phyloP scores from a whole-genome alignment of 2,888 invertebrate species.

The Heterodera filipjevi region DNA sequence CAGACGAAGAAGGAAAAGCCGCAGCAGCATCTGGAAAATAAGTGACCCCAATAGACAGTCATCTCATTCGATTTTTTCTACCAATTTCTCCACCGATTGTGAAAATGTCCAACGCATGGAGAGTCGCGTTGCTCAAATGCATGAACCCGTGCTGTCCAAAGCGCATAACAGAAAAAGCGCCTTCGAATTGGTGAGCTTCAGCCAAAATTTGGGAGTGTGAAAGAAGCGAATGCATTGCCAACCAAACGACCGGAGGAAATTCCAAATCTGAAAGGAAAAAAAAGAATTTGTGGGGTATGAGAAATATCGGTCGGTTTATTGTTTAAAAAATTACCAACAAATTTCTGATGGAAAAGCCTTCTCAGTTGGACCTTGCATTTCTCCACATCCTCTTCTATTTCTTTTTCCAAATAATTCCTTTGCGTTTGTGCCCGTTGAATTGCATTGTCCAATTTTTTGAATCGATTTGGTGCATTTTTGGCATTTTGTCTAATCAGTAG shows the following conservation, averaged over 20 bases:
- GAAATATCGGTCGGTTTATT: neutral
- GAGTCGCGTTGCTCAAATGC: conserved; percentile 46
- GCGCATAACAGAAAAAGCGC: conserved; percentile 31
- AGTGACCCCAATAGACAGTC: neutral
- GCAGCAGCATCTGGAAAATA: conserved; percentile 9
- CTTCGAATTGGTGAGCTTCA: conserved; percentile 24
- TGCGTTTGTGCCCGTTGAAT: conserved; percentile 34
- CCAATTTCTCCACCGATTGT: conserved; percentile 31
- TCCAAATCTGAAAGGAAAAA: conserved; percentile 2
- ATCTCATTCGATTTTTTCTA: conserved; percentile 9
- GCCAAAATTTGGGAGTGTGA: conserved; percentile 23
- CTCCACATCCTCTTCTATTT: conserved; percentile 2
- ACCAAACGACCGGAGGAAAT: conserved; percentile 6
- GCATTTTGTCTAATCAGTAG: conserved; percentile 36
- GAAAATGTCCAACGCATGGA: conserved; percentile 57
- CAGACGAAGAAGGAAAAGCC: conserved; percentile 33
- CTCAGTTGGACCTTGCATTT: neutral
- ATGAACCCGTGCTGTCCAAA: conserved; percentile 51
- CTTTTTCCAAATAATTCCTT: neutral
- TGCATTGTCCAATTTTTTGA: conserved; percentile 29
- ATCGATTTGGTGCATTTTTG: conserved; percentile 21
- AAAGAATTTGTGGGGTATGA: neutral
- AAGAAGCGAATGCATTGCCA: neutral
- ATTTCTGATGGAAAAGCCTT: neutral
- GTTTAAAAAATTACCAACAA: neutral